Conservation (phyloP, 2,113 vertebrate genomes). For the Fulmarus glacialis region DNA sequence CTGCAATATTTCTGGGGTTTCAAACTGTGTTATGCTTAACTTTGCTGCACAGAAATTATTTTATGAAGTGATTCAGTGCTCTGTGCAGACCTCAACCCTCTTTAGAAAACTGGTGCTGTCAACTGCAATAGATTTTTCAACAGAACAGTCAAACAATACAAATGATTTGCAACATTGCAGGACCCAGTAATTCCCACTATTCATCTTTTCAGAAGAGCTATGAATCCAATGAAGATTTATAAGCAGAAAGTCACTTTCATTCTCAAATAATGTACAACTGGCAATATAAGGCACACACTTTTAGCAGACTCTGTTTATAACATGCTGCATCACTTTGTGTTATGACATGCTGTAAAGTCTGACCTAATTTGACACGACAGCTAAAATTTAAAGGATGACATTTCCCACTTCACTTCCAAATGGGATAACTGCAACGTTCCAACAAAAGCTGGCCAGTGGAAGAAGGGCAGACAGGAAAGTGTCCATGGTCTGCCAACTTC, state of each 20-base stretch:
- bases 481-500: constrained; percentile 65
- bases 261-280: constrained; percentile 49
- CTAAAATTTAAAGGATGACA: constrained; percentile 66
- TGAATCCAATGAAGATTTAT: constrained; percentile 60
- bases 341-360: constrained; percentile 41
- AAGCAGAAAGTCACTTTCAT: constrained; percentile 29
- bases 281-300: constrained; percentile 8
- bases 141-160: constrained; percentile 47
- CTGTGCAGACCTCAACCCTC: not conserved
- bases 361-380: constrained; percentile 70
- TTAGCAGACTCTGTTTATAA: constrained; percentile 39
- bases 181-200: constrained; percentile 36
- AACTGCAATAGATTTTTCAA: constrained; percentile 34
- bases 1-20: constrained; percentile 12
- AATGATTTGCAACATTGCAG: constrained; percentile 34
- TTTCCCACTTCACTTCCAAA: constrained; percentile 67
- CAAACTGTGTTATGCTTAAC: not conserved
- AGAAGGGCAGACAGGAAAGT: constrained; percentile 54
- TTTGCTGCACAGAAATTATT: constrained; percentile 9
- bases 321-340: constrained; percentile 47
- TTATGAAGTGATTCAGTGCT: not conserved
- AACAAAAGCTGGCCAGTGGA: constrained; percentile 55
- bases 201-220: not conserved
- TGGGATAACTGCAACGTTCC: not conserved
- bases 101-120: not conserved